Evolutionary conservation across 2,888 invertebrate species (phyloP), one percentile per base, ranked within the genome.

Genomic region (Callinectes sapidus): DNA sequence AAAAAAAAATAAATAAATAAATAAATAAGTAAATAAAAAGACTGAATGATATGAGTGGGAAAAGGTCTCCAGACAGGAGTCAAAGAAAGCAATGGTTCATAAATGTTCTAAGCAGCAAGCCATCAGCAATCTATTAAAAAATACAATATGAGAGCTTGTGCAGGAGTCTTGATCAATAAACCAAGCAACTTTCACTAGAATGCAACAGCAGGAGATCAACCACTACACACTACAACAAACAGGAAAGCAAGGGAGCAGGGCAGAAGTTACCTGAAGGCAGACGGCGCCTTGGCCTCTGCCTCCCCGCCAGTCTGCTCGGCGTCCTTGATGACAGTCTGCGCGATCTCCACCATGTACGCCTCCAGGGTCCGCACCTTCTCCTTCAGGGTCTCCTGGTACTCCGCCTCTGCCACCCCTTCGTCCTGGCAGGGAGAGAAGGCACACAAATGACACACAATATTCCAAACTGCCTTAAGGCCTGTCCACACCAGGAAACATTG

Each of bases 281-380:
- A 92, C 89, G 94, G 94, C 28, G 92, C 89, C n/a, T 94, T 94
- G 35, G 81, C 88, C 23, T 92, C 92, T 23, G 86, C 89, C 77
- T 92, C 93, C 66, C 92, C 89, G 28, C 89, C 32, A 71, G 92
- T 94, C 88, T 94, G 94, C 90, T 94, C 94, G 3, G 94, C 91
- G 66, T 94, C 94, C 87, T 93, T 92, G 87, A 94, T 93, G 35
- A 94, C 94, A 28, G 93, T 93, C 92, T 94, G 94, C 1, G 94
- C 94, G 48, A 94, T 94, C 39, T 94, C 94, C 48, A 94, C 93
- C 92, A 94, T 92, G 88, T 94, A 94, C 5, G 92, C 48, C 90
- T 94, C 94, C 61, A 94, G 81, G n/a, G 93, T 92, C 61, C 94
- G 93, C 86, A 94, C 94, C 93, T 94, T 94, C 92, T 94, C 93